phyloP scores from a whole-genome alignment of 2,113 vertebrate genomes.

The Natator depressus region DNA sequence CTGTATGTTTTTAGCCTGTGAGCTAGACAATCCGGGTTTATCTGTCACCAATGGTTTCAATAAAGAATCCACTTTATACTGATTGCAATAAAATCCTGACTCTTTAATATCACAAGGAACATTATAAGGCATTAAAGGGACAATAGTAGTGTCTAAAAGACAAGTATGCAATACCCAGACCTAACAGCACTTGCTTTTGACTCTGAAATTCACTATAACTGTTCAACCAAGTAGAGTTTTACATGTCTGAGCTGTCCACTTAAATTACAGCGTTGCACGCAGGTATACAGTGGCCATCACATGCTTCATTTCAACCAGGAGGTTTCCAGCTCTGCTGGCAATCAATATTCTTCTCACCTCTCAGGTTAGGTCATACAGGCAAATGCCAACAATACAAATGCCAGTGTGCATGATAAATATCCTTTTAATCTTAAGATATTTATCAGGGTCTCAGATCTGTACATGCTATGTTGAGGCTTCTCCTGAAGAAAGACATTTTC shows the following conservation, averaged over 20 bases:
- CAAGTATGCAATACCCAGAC: not conserved
- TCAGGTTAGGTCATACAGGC: conserved; percentile 54
- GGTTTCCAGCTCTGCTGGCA: not conserved
- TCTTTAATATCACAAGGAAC: not conserved
- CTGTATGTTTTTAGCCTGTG: not conserved
- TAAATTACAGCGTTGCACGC: not conserved
- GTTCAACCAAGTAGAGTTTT: not conserved
- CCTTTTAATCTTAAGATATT: conserved; percentile 55
- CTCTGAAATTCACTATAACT: not conserved
- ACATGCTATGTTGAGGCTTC: not conserved
- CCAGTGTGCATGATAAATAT: conserved; percentile 47
- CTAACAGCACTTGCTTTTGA: not conserved
- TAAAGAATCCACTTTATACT: not conserved
- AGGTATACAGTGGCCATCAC: not conserved
- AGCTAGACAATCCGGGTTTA: not conserved
- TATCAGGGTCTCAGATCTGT: conserved; percentile 36
- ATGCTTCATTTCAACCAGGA: not conserved
- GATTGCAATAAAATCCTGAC: not conserved
- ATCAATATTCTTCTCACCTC: not conserved
- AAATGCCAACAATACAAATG: conserved; percentile 41
- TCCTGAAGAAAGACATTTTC: conserved; percentile 25
- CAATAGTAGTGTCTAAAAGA: not conserved
- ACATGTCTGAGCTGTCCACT: not conserved
- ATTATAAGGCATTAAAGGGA: not conserved
- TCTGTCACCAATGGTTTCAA: not conserved